Conservation (phyloP, 2,888 invertebrate species). For the Lasioglossum leucozonium region DNA sequence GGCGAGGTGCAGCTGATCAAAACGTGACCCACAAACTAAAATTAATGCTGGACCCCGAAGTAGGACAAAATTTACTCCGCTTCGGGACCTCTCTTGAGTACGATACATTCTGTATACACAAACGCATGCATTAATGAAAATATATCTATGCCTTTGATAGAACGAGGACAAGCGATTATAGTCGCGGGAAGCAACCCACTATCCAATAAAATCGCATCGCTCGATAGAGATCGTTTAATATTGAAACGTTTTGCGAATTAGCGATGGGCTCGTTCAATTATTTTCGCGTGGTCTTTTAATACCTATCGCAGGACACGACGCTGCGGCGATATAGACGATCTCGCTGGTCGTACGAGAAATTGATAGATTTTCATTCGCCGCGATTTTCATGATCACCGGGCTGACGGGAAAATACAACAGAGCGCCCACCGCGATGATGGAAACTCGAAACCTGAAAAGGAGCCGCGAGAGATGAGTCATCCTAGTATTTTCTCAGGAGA, state of each 20-base stretch:
- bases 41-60: background rate
- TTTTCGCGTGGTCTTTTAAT: background rate
- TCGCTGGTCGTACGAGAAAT: background rate
- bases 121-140: background rate
- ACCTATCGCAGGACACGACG: background rate
- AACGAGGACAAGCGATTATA: background rate
- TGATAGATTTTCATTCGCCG: background rate
- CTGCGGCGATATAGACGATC: background rate
- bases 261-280: background rate
- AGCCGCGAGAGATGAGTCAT: background rate
- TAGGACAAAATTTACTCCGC: background rate
- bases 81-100: background rate
- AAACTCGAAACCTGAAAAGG: background rate
- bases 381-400: background rate
- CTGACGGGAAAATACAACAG: background rate
- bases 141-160: background rate
- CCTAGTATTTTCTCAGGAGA: slow-evolving; percentile 67
- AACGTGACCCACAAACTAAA: slow-evolving; percentile 8
- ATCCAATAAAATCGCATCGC: background rate
- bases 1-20: background rate
- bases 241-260: background rate
- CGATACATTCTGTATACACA: background rate
- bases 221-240: background rate
- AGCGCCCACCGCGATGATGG: background rate
- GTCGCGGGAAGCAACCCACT: background rate